phyloP scores from a whole-genome alignment of 2,888 invertebrate species.

The Amblyteles armatorius region DNA sequence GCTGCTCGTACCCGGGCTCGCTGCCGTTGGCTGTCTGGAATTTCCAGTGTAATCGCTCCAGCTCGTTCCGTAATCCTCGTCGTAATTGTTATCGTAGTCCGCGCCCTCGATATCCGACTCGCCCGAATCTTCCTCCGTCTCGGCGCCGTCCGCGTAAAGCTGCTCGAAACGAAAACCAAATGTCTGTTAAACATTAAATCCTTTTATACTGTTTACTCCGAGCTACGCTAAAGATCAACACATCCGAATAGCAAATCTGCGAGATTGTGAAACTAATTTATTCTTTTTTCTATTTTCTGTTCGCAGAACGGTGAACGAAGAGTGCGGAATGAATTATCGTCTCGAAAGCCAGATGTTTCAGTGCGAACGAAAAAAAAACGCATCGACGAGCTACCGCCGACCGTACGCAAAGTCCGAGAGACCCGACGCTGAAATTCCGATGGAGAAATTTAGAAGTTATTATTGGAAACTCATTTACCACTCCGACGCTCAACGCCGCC shows the following conservation, averaged over 20 bases:
- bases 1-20: background rate
- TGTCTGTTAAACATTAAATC: no score
- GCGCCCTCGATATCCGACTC: constrained; percentile 73
- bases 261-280: background rate
- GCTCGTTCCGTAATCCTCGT: constrained; percentile 73
- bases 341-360: background rate
- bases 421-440: constrained; percentile 17
- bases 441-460: constrained; percentile 29
- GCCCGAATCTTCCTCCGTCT: constrained; percentile 71
- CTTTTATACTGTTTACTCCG: background rate
- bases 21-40: constrained; percentile 59
- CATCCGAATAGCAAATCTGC: background rate
- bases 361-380: background rate
- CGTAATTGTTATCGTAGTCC: constrained; percentile 76
- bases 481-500: background rate
- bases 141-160: constrained; percentile 77
- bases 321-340: constrained; percentile 11
- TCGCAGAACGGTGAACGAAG: background rate
- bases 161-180: constrained; percentile 50
- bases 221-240: background rate
- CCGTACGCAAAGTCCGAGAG: background rate
- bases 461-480: constrained; percentile 19
- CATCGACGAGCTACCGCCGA: background rate
- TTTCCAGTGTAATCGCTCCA: constrained; percentile 72
- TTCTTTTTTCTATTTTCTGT: background rate